A percentile compares a stretch with the other conserved stretches of the same genome.
These are phyloP conservation scores for Burhinus oedicnemus DNA, from an alignment of 2,113 vertebrate species.

Conservation along the genomic window DNA sequence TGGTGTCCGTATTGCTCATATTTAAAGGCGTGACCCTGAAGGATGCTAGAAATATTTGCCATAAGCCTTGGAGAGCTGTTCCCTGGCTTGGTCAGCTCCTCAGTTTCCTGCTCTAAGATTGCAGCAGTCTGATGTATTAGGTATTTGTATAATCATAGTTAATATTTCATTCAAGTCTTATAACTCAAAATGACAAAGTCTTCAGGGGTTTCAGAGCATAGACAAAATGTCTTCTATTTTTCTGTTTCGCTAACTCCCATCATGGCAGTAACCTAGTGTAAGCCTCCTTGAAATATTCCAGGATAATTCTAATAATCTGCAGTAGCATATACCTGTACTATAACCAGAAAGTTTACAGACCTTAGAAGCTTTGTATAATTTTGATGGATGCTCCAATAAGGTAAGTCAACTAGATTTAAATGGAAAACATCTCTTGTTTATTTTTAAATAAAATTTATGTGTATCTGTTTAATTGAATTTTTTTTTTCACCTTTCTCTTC, in stretches of 20 bases:
- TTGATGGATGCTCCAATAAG: background rate
- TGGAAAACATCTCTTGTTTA: slow-evolving; percentile 20
- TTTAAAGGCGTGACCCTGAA: background rate
- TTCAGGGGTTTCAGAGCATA: too few species aligned
- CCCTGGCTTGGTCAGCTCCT: background rate
- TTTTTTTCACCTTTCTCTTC: slow-evolving; percentile 36
- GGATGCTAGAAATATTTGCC: background rate
- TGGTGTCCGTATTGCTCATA: background rate
- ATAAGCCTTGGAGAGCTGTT: background rate
- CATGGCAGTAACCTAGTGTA: background rate
- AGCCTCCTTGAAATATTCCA: slow-evolving; percentile 35
- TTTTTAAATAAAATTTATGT: slow-evolving; percentile 38
- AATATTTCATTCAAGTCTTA: background rate
- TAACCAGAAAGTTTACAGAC: slow-evolving; percentile 30
- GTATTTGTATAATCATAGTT: slow-evolving; percentile 25
- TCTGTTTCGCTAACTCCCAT: too few species aligned
- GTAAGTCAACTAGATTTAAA: slow-evolving; percentile 20
- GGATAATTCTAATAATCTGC: slow-evolving; percentile 47
- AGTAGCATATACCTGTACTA: slow-evolving; percentile 26
- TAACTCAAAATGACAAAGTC: too few species aligned
- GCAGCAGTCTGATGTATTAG: slow-evolving; percentile 1
- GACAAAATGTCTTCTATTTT: too few species aligned
- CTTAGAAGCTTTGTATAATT: slow-evolving; percentile 6
- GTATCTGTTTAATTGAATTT: background rate
- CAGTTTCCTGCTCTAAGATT: background rate